Evolutionary conservation across 2,113 vertebrate genomes (phyloP), one percentile per base, ranked within the genome.

Genomic region (Anhinga rufa): DNA sequence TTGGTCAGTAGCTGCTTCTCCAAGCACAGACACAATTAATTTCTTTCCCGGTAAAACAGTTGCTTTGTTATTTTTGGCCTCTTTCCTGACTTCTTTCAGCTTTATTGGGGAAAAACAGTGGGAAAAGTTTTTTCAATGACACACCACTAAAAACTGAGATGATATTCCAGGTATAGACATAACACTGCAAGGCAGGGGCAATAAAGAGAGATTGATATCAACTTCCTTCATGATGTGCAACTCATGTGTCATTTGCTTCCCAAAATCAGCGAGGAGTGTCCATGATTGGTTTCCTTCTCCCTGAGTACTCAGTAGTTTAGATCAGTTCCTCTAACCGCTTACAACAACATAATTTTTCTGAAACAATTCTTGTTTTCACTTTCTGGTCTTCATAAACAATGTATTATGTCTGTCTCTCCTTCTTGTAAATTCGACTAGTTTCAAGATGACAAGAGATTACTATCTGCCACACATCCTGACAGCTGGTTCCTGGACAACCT

Each of bases 241-340:
- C 57, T 32, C 36, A 21, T 70, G 57, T 64, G 86, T 95, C 89
- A 91, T 81, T 92, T 91, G 72, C 48, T 89, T 92, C 81, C 64
- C n/a, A 62, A 92, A 86, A 75, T 15, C n/a, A 48, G n/a, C 65
- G 66, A 93, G 83, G 94, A 89, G 60, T 28, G 64, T 9, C 52
- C 32, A 7, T 1, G 25, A 32, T 0, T 7, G 22, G 9, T 21
- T 88, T 76, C 18, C 22, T 4, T 74, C 20, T 49, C n/a, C 21
- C 13, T 1, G 26, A 60, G 19, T 25, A 12, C 64, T 8, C 36
- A 16, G 4, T 10, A 34, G 17, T 48, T 65, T 38, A 82, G 38
- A 79, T 70, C 42, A 55, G 48, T 64, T 96, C 83, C 72, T 68
- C 51, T 68, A 46, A 83, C 8, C 46, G 7, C 46, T 57, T 34